phyloP scores from a whole-genome alignment of 2,888 invertebrate species.

The Cheilosia vulpina region DNA sequence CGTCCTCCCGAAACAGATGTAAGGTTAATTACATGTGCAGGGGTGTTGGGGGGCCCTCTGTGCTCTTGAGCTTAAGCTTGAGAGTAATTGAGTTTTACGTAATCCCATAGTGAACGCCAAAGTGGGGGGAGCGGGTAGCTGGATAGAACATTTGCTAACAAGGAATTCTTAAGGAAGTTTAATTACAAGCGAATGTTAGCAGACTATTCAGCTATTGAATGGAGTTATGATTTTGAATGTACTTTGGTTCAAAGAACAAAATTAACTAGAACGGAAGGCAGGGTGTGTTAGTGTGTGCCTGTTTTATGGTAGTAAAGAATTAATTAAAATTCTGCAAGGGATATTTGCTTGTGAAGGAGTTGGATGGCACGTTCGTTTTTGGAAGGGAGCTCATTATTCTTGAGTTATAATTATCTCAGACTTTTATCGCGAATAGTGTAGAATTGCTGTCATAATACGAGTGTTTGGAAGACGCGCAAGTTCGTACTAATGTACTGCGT shows the following conservation, averaged over 20 bases:
- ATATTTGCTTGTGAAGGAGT: background rate
- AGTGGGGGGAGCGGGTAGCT: background rate
- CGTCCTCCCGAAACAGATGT: conserved; percentile 39
- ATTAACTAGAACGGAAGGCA: conserved; percentile 10
- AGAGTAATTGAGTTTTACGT: conserved; percentile 59
- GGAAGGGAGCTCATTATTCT: background rate
- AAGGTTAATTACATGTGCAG: conserved; percentile 45
- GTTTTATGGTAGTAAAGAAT: background rate
- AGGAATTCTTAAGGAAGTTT: conserved; percentile 36
- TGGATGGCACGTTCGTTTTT: background rate
- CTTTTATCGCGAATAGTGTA: background rate
- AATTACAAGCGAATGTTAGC: conserved; percentile 36
- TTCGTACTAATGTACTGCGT: no score
- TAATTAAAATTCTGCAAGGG: conserved; percentile 23
- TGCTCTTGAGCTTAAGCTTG: conserved; percentile 28
- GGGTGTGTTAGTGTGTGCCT: background rate
- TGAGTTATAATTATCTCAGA: background rate
- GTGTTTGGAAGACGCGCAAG: no score
- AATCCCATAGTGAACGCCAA: conserved; percentile 1
- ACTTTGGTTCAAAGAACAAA: conserved; percentile 7
- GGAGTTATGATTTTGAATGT: conserved; percentile 41
- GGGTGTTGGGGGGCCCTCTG: background rate
- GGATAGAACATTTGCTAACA: conserved; percentile 26
- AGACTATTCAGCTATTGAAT: conserved; percentile 39
- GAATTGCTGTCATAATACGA: no score